These are phyloP conservation scores for Atta texana DNA, from an alignment of 1,140 invertebrate species.

Conservation along the genomic window DNA sequence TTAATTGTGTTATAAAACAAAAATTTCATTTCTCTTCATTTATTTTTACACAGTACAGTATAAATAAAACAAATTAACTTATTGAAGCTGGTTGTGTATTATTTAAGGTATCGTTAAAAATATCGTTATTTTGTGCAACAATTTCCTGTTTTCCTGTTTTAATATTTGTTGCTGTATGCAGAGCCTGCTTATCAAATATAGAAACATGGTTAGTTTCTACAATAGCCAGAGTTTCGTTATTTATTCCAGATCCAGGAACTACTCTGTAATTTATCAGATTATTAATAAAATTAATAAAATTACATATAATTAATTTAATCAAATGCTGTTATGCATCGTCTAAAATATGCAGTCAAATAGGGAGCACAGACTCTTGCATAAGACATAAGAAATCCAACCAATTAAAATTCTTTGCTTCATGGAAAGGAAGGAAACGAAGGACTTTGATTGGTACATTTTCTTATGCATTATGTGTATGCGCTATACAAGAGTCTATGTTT, in stretches of 20 bases:
- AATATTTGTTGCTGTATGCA: background rate
- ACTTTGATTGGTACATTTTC: too few species aligned
- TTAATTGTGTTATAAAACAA: background rate
- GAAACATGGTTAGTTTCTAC: background rate
- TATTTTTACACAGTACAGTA: background rate
- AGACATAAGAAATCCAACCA: too few species aligned
- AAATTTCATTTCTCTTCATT: background rate
- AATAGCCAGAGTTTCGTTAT: background rate
- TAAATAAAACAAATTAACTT: constrained; percentile 39
- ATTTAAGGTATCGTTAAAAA: background rate
- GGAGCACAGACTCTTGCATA: too few species aligned
- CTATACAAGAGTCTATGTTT: too few species aligned
- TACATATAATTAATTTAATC: background rate
- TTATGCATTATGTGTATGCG: too few species aligned
- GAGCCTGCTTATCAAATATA: background rate
- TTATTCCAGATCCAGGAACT: constrained; percentile 69
- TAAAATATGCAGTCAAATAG: too few species aligned
- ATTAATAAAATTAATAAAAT: constrained; percentile 6
- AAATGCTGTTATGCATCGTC: too few species aligned
- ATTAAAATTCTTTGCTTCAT: too few species aligned
- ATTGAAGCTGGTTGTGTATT: constrained; percentile 11
- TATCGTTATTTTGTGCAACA: background rate
- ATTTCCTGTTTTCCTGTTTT: background rate
- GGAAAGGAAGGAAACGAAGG: too few species aligned
- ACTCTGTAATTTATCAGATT: constrained; percentile 65